A percentile compares a stretch with the other conserved stretches of the same genome.
Evolutionary conservation across 2,797 vertebrate species (phyloP).

Genomic region (Taeniopygia guttata): DNA sequence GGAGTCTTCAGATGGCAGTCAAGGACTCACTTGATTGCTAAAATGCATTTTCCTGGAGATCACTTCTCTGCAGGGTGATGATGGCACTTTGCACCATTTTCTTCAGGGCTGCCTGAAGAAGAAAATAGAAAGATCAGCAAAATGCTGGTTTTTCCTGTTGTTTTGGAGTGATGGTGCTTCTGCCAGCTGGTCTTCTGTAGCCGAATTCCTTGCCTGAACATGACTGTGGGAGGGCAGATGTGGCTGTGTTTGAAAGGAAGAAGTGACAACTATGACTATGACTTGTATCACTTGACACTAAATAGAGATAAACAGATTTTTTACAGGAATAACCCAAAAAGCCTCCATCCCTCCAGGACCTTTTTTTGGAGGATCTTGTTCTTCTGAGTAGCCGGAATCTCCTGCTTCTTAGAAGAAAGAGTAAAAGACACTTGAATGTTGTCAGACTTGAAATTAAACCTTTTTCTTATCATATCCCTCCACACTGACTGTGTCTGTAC

Average conservation of each 20-base stretch:
- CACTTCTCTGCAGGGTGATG: background rate
- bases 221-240: background rate
- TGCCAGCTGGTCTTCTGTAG: fast-evolving
- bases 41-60: constrained; percentile 19
- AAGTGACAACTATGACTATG: background rate
- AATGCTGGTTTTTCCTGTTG: background rate
- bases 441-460: background rate
- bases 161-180: background rate
- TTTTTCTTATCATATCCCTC: background rate
- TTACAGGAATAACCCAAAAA: background rate
- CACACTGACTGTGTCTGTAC: background rate
- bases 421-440: background rate
- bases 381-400: background rate
- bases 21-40: background rate
- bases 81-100: background rate
- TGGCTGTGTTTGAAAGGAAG: background rate
- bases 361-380: background rate
- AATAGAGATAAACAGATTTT: background rate
- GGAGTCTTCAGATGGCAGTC: constrained; percentile 17
- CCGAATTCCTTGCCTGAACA: background rate
- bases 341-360: background rate
- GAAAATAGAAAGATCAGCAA: background rate
- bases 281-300: background rate
- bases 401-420: background rate
- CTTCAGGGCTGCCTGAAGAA: background rate